A percentile compares a stretch with the other conserved stretches of the same genome.
Evolutionary conservation across 2,888 invertebrate genomes (phyloP).

Genomic region (Leuctra nigra): DNA sequence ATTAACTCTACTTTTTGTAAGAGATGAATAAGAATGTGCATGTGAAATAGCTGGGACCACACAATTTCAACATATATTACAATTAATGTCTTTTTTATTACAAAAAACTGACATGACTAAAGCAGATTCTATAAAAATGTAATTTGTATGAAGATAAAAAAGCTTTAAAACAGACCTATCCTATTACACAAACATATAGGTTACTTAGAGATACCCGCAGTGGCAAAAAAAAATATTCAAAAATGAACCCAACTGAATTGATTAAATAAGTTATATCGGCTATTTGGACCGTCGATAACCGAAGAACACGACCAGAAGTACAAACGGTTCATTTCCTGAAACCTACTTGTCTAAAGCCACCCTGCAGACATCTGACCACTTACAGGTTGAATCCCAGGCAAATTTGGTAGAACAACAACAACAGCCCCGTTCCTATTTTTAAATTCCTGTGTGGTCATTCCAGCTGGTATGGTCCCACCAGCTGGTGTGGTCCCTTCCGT

Average conservation of each 20-base stretch:
- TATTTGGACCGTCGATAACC: too few species aligned
- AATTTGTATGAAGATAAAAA: too few species aligned
- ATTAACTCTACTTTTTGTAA: too few species aligned
- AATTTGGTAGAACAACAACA: conserved; percentile 53
- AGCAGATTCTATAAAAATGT: background rate
- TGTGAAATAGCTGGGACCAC: conserved; percentile 10
- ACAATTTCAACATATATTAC: background rate
- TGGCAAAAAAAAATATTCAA: too few species aligned
- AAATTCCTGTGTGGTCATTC: conserved; percentile 18
- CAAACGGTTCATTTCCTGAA: background rate
- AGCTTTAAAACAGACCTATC: too few species aligned
- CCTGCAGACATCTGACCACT: conserved; percentile 65
- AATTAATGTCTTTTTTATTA: background rate
- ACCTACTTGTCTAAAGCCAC: conserved; percentile 48
- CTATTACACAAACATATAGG: too few species aligned
- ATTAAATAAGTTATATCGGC: background rate
- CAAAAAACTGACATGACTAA: background rate
- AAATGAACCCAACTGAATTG: too few species aligned
- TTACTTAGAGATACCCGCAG: too few species aligned
- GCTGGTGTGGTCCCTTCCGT: conserved; percentile 5
- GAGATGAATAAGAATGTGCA: too few species aligned
- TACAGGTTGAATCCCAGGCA: conserved; percentile 67
- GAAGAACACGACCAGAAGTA: too few species aligned
- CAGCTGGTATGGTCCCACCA: conserved; percentile 32
- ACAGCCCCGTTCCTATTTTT: conserved; percentile 50